phyloP scores from a whole-genome alignment of 2,113 vertebrate genomes.

The Lepus timidus region DNA sequence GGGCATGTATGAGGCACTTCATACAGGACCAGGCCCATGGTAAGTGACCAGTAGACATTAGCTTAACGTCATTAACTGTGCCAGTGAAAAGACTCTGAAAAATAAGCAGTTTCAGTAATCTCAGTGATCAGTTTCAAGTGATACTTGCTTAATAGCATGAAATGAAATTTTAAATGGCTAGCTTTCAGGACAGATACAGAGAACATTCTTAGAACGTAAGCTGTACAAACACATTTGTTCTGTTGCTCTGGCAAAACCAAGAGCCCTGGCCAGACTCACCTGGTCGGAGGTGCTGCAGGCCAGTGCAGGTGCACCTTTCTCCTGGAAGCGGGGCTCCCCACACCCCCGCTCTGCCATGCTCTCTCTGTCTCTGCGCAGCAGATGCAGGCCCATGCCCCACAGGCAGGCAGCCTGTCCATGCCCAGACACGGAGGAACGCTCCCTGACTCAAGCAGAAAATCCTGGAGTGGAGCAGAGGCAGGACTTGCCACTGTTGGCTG shows the following conservation, averaged over 20 bases:
- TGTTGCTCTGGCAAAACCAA: background rate
- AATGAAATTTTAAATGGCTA: slow-evolving; percentile 28
- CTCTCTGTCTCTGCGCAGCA: background rate
- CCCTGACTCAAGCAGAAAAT: background rate
- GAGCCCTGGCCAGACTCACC: background rate
- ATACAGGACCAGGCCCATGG: background rate
- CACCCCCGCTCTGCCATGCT: no score
- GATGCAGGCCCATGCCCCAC: background rate
- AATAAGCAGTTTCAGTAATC: slow-evolving; percentile 10
- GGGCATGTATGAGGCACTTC: background rate
- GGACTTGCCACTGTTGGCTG: background rate
- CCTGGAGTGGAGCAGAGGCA: background rate
- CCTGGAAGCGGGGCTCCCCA: background rate
- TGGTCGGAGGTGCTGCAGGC: background rate
- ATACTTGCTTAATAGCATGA: background rate
- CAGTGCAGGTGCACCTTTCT: background rate
- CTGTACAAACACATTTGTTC: background rate
- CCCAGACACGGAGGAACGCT: background rate
- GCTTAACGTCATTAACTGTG: background rate
- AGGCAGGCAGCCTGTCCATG: background rate
- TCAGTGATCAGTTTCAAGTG: slow-evolving; percentile 6
- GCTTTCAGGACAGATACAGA: slow-evolving; percentile 15
- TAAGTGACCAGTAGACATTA: background rate
- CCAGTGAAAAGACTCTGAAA: slow-evolving; percentile 41
- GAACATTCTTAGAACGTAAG: slow-evolving; percentile 21